These are phyloP conservation scores for Thereuonema tuberculata DNA, from an alignment of 1,140 invertebrate species.

Conservation along the genomic window DNA sequence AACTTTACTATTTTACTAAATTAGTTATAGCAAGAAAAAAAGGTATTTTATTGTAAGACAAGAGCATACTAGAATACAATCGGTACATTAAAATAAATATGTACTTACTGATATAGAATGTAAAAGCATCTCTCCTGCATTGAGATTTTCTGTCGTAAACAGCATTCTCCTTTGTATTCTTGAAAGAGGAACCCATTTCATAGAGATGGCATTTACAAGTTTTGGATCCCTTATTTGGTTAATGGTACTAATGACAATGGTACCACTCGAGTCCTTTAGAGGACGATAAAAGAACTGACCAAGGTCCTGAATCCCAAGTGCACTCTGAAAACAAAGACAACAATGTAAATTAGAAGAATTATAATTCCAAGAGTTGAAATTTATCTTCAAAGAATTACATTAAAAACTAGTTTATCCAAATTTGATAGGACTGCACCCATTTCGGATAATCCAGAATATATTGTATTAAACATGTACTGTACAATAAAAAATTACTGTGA, in stretches of 20 bases:
- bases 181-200: slow-evolving; percentile 71
- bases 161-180: slow-evolving; percentile 43
- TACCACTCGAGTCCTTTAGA: slow-evolving; percentile 69
- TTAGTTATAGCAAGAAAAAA: no score
- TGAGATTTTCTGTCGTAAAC: slow-evolving; percentile 47
- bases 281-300: slow-evolving; percentile 86
- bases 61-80: no score
- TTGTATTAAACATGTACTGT: no score
- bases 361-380: neutral
- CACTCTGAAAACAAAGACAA: slow-evolving; percentile 39
- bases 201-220: slow-evolving; percentile 45
- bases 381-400: no score
- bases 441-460: no score
- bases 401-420: no score
- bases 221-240: slow-evolving; percentile 72
- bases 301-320: slow-evolving; percentile 76
- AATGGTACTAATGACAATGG: slow-evolving; percentile 74
- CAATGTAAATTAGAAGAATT: neutral
- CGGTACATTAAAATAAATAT: neutral
- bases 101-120: slow-evolving; percentile 51
- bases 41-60: no score
- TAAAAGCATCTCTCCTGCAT: slow-evolving; percentile 59
- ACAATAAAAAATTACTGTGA: no score
- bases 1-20: no score
- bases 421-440: no score